Conservation (phyloP, 2,888 invertebrate genomes). For the Tiliacea citrago region DNA sequence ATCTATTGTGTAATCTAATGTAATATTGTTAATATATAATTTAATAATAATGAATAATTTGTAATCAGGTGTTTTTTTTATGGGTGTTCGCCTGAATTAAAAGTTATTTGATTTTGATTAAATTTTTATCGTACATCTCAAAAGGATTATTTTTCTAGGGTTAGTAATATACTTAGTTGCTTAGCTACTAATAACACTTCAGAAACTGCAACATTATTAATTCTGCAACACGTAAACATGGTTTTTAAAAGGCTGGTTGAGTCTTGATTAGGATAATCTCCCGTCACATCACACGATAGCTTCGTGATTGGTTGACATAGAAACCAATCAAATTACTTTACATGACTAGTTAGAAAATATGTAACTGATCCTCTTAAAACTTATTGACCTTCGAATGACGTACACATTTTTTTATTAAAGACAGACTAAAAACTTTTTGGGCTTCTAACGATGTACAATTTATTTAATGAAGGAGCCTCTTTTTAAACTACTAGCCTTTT, state of each 20-base stretch:
- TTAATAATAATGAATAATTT: too few relatives aligned
- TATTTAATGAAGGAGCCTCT: not conserved
- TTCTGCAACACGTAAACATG: not conserved
- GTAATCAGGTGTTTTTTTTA: too few relatives aligned
- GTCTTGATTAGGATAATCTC: not conserved
- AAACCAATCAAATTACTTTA: not conserved
- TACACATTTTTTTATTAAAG: not conserved
- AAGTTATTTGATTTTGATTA: too few relatives aligned
- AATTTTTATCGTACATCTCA: not conserved
- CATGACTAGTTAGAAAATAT: not conserved
- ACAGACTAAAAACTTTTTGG: not conserved
- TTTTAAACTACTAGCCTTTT: not conserved
- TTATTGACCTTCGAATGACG: not conserved
- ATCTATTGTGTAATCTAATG: too few relatives aligned
- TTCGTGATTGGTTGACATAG: not conserved
- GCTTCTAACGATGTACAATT: not conserved
- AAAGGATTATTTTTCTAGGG: not conserved
- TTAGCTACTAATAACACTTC: not conserved
- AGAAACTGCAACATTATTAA: slow-evolving; percentile 1
- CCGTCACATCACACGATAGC: not conserved
- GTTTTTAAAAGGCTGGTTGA: not conserved
- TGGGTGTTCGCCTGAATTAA: too few relatives aligned
- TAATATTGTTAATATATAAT: too few relatives aligned
- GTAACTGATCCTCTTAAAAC: not conserved
- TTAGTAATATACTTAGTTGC: not conserved